Evolutionary conservation across 2,113 vertebrate genomes (phyloP), one percentile per base, ranked within the genome.

Genomic region (Thinocorus orbignyianus): DNA sequence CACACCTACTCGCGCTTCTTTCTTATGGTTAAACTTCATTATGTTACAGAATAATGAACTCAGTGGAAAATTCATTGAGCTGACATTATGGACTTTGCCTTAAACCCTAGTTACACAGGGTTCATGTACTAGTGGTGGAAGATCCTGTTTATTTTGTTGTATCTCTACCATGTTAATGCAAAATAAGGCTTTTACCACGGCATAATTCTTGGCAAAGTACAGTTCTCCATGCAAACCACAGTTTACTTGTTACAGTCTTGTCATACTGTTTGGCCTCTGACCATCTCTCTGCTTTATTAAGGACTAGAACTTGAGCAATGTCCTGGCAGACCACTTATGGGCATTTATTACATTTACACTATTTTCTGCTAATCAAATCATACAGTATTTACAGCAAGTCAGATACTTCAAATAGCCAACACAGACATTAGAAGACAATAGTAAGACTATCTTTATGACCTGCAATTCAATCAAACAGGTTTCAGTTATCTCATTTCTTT

Each of bases 341-440:
- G 9, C 48, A 74, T 30, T 68, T 35, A 46, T 41, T 74, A n/a
- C 7, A 3, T 41, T 33, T 22, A 58, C 17, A 41, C 12, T 39
- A 25, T 82, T 92, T 83, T 91, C 68, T 83, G n/a, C 25, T 86
- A 48, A 88, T n/a, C 52, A 91, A 74, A 87, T 68, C 17, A 58
- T 10, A 49, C 8, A 51, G 44, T 68, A 62, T 39, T 88, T 64
- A 44, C 60, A 71, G 25, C 28, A 66, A 86, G 6, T 7, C 23
- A 35, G 4, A 54, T 15, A 46, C 7, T 69, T 84, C 28, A 58
- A 31, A 58, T 37, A 90, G 22, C 10, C 31, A 49, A 62, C 3
- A 54, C 0, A 70, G n/a, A 41, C 44, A 58, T 24, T 28, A 81
- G 30, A 49, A 79, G 90, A 66, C 22, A 72, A 41, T 24, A 90